Base-by-base conservation (phyloP, 1,140 invertebrate species). In the Amyelois transitella region DNA sequence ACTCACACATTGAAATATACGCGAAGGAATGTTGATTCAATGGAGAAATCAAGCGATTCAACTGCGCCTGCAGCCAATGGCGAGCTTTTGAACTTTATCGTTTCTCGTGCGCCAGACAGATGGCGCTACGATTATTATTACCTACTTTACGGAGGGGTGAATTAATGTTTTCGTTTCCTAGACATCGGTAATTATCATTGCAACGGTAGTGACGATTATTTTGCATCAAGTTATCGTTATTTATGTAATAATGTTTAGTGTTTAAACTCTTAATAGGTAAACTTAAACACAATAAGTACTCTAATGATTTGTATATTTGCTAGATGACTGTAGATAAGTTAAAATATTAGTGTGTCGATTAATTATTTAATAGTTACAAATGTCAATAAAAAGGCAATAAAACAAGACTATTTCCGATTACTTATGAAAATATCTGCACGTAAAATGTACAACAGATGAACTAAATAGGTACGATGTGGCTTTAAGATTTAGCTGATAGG, bases 1-100 rank as follows among this genome's bases (percentile, higher is more conserved):
- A 85, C 81, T 32, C 81, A 85, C 84, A 87, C 81, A 87, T 75
- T 44, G 17, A 78, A 66, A 73, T 54, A 58, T 85, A 87, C 81
- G 81, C 84, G 76, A 62, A 82, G 81, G 84, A 87, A 87, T 87
- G 84, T 87, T 78, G 84, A 80, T 78, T 87, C 81, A 85, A 85
- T 83, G 81, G 80, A 82, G 81, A 85, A 87, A 87, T 87, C 81
- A 80, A 85, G 78, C 80, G 65, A 84, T 79, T 80, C 77, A 75
- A 75, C 72, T 58, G 64, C 66, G 68, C 61, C 66, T 66, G 58
- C 66, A 68, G 60, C 75, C 70, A 75, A 72, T 73, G 50, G 64
- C 53, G 72, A 82, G 81, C 81, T 85, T 87, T 85, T 60, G 63
- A 65, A 71, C 75, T 73, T 77, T 63, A 62, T 66, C 51, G 58